These are phyloP conservation scores for Siniperca undulata DNA, from an alignment of 2,797 vertebrate genomes.

Conservation along the genomic window DNA sequence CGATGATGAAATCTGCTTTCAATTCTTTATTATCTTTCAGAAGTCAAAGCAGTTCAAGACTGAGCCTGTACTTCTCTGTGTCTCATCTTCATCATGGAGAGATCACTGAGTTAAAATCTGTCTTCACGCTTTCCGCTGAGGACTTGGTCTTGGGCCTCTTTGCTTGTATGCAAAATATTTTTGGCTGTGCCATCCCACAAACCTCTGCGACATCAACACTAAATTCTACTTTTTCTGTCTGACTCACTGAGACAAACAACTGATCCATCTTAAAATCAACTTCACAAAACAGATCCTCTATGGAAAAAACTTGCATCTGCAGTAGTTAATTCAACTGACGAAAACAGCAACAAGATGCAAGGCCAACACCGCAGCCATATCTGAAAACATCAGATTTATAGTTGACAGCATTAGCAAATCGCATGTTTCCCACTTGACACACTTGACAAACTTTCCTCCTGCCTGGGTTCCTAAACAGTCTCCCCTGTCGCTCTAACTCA, in stretches of 20 bases:
- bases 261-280: neutral
- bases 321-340: neutral
- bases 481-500: constrained; percentile 18
- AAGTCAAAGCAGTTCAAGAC: neutral
- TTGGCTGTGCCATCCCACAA: neutral
- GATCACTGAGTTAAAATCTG: neutral
- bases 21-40: neutral
- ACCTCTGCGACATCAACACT: neutral
- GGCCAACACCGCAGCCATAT: neutral
- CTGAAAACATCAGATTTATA: constrained; percentile 3
- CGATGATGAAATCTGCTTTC: neutral
- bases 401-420: constrained; percentile 13
- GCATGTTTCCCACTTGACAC: neutral
- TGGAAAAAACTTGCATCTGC: neutral
- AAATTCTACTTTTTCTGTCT: neutral
- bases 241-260: neutral
- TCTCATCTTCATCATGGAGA: neutral
- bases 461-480: constrained; percentile 33
- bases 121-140: neutral
- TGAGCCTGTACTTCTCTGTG: neutral
- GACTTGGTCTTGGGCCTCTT: neutral
- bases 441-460: constrained; percentile 1
- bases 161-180: neutral
- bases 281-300: neutral
- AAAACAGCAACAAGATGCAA: neutral